Conservation (phyloP, 2,888 invertebrate species). For the Meganola albula region DNA sequence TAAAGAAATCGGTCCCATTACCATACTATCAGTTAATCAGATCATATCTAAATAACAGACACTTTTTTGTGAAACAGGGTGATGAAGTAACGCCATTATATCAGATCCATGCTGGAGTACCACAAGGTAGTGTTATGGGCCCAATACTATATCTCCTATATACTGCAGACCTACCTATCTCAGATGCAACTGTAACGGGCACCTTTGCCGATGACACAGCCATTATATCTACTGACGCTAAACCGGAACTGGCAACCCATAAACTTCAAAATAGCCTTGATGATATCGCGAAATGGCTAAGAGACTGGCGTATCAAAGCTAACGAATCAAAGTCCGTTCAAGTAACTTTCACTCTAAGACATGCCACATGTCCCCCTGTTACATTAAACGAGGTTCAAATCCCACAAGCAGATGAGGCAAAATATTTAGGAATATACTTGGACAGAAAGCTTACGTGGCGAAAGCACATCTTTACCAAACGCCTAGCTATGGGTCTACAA, state of each 20-base stretch:
- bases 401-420: background rate
- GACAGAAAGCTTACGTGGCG: too few relatives aligned
- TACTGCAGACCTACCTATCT: too few relatives aligned
- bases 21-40: too few relatives aligned
- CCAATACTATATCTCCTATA: too few relatives aligned
- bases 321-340: background rate
- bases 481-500: too few relatives aligned
- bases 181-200: too few relatives aligned
- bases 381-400: background rate
- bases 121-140: too few relatives aligned
- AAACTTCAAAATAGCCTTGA: background rate
- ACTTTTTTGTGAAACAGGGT: background rate
- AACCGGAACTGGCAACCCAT: background rate
- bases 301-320: background rate
- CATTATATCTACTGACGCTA: background rate
- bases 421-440: too few relatives aligned
- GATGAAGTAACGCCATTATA: too few relatives aligned
- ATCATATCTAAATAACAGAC: background rate
- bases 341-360: background rate
- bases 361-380: background rate
- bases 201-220: background rate
- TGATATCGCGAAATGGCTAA: background rate
- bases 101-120: too few relatives aligned
- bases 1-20: too few relatives aligned
- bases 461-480: too few relatives aligned